phyloP scores from a whole-genome alignment of 1,140 invertebrate genomes.

The Euglossa dilemma region DNA sequence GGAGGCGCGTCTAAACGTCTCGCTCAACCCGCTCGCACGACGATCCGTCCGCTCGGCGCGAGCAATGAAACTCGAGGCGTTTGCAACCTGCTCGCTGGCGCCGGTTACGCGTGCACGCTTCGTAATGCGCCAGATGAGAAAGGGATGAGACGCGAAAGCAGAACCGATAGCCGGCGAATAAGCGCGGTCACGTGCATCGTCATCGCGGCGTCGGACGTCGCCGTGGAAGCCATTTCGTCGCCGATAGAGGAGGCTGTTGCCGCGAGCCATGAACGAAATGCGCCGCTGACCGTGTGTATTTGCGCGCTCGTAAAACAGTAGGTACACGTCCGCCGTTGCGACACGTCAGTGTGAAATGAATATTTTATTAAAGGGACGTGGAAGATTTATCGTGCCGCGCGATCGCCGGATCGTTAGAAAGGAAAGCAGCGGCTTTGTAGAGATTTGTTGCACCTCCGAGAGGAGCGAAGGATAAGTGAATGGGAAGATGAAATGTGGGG shows the following conservation, averaged over 20 bases:
- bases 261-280: no score
- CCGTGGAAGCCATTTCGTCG: neutral
- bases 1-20: conserved; percentile 23
- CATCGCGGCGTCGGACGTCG: neutral
- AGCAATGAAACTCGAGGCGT: conserved; percentile 24
- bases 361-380: no score
- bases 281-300: neutral
- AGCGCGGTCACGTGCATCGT: conserved; percentile 40
- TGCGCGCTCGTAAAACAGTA: no score
- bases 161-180: conserved; percentile 28
- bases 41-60: neutral
- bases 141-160: conserved; percentile 44
- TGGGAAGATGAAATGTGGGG: no score
- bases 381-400: no score
- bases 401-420: no score
- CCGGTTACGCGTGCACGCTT: conserved; percentile 36
- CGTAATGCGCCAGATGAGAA: conserved; percentile 32
- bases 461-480: no score
- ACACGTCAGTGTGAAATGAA: no score
- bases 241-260: neutral
- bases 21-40: neutral
- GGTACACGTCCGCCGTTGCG: no score
- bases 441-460: no score
- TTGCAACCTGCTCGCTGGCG: conserved; percentile 37
- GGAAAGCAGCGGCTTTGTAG: no score